Conservation (phyloP, 1,140 invertebrate genomes). For the Pogonus chalceus region DNA sequence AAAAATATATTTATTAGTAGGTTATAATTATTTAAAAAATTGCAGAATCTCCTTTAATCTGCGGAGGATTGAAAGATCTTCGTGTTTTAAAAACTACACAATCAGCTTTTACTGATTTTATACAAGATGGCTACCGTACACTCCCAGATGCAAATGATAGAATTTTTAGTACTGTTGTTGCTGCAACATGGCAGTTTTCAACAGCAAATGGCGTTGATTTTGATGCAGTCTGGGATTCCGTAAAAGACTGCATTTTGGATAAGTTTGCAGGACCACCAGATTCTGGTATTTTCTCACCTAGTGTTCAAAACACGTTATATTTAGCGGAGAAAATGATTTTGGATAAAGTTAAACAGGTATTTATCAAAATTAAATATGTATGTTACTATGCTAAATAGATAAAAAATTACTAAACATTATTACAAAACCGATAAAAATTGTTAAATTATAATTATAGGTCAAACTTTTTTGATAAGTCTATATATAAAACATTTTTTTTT, state of each 20-base stretch:
- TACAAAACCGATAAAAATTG: background rate
- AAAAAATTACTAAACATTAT: background rate
- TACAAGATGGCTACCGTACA: constrained; percentile 63
- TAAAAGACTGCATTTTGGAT: constrained; percentile 56
- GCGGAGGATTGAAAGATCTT: constrained; percentile 53
- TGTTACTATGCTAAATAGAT: background rate
- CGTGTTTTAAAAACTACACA: constrained; percentile 65
- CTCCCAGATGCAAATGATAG: constrained; percentile 61
- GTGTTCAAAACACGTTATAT: constrained; percentile 66
- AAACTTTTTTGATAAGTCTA: constrained; percentile 18
- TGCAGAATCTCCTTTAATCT: constrained; percentile 46
- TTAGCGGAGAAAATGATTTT: constrained; percentile 53
- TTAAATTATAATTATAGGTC: background rate
- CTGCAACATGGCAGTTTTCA: constrained; percentile 59
- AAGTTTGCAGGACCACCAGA: constrained; percentile 62
- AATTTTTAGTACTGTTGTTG: constrained; percentile 61
- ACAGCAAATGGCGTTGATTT: constrained; percentile 51
- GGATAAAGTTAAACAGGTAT: constrained; percentile 50
- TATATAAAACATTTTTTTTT: background rate
- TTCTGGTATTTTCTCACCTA: constrained; percentile 56
- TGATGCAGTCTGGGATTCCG: constrained; percentile 50
- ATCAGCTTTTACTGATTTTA: constrained; percentile 65
- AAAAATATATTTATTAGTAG: background rate
- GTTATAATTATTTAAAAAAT: constrained; percentile 5
- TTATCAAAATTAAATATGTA: background rate